Conservation (phyloP, 2,113 vertebrate species). For the Silurus asotus region DNA sequence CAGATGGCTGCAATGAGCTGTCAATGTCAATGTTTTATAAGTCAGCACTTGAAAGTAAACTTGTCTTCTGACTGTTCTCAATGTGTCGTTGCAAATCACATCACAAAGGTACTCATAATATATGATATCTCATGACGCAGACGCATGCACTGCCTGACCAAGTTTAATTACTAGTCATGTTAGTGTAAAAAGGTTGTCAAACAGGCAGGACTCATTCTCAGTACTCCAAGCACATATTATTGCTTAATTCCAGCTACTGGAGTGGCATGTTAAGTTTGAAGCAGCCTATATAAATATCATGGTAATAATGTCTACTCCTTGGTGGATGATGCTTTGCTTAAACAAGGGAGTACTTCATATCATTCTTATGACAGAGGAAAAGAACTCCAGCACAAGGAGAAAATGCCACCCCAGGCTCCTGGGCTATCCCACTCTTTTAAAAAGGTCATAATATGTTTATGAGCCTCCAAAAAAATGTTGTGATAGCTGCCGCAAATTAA, state of each 20-base stretch:
- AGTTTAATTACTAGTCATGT: neutral
- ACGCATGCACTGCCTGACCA: neutral
- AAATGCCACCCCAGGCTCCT: neutral
- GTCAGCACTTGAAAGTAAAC: neutral
- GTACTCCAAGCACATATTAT: neutral
- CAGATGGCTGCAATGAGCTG: neutral
- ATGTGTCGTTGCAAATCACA: neutral
- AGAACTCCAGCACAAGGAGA: neutral
- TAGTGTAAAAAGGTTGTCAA: neutral
- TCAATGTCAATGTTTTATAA: neutral
- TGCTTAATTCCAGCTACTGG: neutral
- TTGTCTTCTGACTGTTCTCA: neutral
- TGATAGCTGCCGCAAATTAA: neutral
- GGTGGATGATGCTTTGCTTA: neutral
- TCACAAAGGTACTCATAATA: neutral
- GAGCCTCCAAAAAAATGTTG: neutral
- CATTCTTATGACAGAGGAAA: neutral
- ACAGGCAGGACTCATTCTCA: neutral
- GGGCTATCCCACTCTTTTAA: neutral
- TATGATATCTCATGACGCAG: neutral
- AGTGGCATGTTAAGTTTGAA: neutral
- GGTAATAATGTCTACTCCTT: neutral
- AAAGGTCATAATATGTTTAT: neutral
- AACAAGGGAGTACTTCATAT: neutral
- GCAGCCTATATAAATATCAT: neutral